Evolutionary conservation across 2,113 vertebrate genomes (phyloP), one percentile per base, ranked within the genome.

Genomic region (Entosphenus tridentatus): DNA sequence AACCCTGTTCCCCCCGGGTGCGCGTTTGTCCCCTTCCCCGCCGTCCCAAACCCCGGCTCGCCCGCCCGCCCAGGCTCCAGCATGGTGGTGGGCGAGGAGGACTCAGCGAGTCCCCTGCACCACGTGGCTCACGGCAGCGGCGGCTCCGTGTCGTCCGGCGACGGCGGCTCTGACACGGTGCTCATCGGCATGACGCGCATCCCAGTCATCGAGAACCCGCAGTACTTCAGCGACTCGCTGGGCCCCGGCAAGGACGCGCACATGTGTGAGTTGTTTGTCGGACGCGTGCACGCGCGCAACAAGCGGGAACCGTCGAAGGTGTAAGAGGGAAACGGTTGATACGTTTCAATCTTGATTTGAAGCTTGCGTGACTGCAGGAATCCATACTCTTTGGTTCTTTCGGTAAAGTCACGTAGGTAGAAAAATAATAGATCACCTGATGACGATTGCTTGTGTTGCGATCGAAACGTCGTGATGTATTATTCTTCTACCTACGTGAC

Each of bases 181-280:
- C 88, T 95, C 73, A 95, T 95, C 70, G 88, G 89, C 71, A 91
- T 95, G 89, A 95, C 87, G 8, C 92, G 93, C 80, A 95, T 95
- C 75, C 90, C 90, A 0, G 86, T 95, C 71, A 95, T 95, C 16
- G 90, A 95, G 81, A 95, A 95, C 78, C 90, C 89, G 0, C 90
- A 95, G 76, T 95, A 95, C 77, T 95, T 95, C 79, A 88, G 92
- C 73, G 93, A 87, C 79, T 87, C 87, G 58, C 10, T 21, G 21
- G 62, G 21, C n/a, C n/a, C 21, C n/a, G 62, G 21, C 62, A 16
- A n/a, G n/a, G 21, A 10, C 62, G 21, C 62, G 9, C 62, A n/a
- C 62, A 65, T 65, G 62, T 65, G 62, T 65, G 21, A 65, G 62
- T 65, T 14, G 18, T 65, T 65, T 39, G 39, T 39, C 39, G 39